A percentile compares a stretch with the other conserved stretches of the same genome.
Conservation (phyloP, 2,113 vertebrate species). For the Entosphenus tridentatus region DNA sequence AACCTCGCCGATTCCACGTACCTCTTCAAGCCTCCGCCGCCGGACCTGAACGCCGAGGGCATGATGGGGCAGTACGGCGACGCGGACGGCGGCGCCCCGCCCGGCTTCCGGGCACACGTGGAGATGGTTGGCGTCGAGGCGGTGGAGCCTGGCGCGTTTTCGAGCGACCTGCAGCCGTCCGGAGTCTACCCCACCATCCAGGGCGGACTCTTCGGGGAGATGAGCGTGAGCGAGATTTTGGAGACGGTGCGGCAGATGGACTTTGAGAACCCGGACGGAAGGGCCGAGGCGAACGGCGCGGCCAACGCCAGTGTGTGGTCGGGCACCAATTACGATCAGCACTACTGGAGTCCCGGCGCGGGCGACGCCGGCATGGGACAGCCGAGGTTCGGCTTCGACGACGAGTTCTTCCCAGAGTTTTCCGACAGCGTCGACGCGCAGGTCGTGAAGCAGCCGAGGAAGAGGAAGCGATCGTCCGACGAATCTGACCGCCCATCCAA, state of each 20-base stretch:
- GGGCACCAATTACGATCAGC: slow-evolving; percentile 1
- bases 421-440: background rate
- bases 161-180: no score
- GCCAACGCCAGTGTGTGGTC: background rate
- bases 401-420: slow-evolving; percentile 3
- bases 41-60: no score
- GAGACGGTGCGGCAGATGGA: slow-evolving; percentile 4
- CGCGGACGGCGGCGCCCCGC: no score
- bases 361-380: background rate
- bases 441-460: background rate
- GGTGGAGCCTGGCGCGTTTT: no score
- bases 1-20: no score
- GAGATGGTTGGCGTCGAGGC: no score
- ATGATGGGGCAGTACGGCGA: no score
- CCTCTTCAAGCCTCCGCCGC: no score
- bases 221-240: slow-evolving; percentile 3
- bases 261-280: background rate
- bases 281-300: background rate
- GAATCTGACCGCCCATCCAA: background rate
- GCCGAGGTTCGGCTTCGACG: background rate
- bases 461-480: background rate
- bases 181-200: no score
- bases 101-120: no score
- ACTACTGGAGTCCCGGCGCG: background rate
- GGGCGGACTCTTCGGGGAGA: background rate